These are phyloP conservation scores for Galerucella nymphaeae DNA, from an alignment of 2,888 invertebrate genomes.

Conservation along the genomic window DNA sequence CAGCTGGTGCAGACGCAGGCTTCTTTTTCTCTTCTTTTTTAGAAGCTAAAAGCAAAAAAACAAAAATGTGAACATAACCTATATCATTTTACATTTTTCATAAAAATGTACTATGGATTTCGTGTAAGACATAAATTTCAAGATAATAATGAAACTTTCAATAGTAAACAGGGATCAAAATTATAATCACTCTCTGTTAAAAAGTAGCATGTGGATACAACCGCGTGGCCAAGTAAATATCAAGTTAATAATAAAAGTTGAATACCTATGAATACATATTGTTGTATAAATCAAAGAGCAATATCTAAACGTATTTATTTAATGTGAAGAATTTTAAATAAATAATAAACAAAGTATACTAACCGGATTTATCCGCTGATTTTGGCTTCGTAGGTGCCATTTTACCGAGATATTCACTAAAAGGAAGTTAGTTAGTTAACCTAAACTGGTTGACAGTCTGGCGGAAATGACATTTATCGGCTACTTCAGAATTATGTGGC, in stretches of 20 bases:
- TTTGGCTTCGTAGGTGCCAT: constrained; percentile 90
- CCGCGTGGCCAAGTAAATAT: constrained; percentile 52
- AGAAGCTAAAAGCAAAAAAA: constrained; percentile 55
- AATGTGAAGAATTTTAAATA: constrained; percentile 12
- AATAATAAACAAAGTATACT: constrained; percentile 58
- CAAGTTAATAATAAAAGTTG: constrained; percentile 7
- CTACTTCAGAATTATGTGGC: constrained; percentile 11
- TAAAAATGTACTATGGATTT: too few species aligned
- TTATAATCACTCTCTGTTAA: constrained; percentile 4
- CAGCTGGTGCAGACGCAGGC: constrained; percentile 62
- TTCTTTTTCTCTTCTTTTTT: constrained; percentile 69
- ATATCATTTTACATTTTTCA: not conserved
- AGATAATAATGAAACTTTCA: too few species aligned
- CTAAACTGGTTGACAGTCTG: constrained; percentile 31
- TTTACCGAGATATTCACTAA: constrained; percentile 60
- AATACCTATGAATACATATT: not conserved
- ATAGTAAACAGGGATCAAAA: not conserved
- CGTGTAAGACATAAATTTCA: not conserved
- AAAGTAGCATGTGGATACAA: constrained; percentile 38
- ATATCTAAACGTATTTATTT: not conserved
- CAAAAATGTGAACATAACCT: constrained; percentile 18
- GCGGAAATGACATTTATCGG: constrained; percentile 19
- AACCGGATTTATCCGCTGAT: constrained; percentile 86
- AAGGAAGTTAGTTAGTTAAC: constrained; percentile 44
- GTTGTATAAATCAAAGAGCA: not conserved